Percentiles rank a stretch among this genome's conserved stretches.
These are phyloP conservation scores for Phocoena sinus DNA, from an alignment of 2,113 vertebrate species.

Conservation along the genomic window DNA sequence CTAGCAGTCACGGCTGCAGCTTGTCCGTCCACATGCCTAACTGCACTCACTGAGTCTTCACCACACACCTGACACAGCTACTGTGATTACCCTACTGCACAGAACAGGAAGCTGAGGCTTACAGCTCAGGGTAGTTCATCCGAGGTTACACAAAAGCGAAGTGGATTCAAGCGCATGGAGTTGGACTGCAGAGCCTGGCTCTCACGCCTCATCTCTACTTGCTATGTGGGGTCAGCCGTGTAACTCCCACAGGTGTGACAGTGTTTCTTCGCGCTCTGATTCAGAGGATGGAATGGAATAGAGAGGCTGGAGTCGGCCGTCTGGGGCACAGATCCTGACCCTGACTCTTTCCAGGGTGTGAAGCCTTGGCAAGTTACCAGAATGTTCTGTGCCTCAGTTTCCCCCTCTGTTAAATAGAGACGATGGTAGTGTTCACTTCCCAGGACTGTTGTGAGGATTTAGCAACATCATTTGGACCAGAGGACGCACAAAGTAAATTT, in stretches of 20 bases:
- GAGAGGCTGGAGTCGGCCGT: not conserved
- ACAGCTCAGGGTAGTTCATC: accelerated
- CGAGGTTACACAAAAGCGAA: accelerated
- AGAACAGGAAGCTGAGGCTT: not conserved
- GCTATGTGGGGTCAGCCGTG: accelerated
- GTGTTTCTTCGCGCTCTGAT: accelerated
- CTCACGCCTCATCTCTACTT: accelerated
- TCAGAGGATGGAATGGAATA: no score
- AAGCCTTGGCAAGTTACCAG: not conserved
- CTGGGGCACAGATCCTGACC: not conserved
- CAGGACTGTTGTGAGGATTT: not conserved
- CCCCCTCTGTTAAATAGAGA: not conserved
- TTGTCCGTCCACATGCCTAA: accelerated
- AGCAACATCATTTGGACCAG: not conserved
- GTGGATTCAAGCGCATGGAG: not conserved
- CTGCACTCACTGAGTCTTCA: accelerated
- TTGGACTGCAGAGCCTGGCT: not conserved
- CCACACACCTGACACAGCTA: accelerated
- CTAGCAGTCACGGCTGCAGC: accelerated
- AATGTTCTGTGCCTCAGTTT: not conserved
- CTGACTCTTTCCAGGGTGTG: not conserved
- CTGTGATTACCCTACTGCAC: accelerated
- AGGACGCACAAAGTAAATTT: not conserved
- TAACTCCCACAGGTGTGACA: accelerated
- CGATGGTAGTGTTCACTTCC: no score